Evolutionary conservation across 2,797 vertebrate species (phyloP).

Genomic region (Stomatorhinus walkeri): DNA sequence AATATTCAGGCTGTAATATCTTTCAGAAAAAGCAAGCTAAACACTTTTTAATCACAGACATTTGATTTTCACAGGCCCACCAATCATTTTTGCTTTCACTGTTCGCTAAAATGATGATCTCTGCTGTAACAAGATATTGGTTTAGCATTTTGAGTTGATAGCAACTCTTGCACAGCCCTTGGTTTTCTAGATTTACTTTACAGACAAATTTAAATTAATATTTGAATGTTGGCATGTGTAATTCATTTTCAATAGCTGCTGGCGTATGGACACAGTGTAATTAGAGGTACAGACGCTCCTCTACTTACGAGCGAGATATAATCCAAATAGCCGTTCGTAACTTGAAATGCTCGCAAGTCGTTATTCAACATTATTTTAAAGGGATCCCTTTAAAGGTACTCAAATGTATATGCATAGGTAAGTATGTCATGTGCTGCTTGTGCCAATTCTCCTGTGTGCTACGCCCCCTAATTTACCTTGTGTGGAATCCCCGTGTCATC

Average conservation of each 20-base stretch:
- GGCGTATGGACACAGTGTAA: background rate
- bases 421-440: too few relatives aligned
- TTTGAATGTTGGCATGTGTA: background rate
- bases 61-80: background rate
- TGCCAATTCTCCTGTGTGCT: too few relatives aligned
- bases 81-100: background rate
- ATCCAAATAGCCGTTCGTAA: too few relatives aligned
- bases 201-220: background rate
- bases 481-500: too few relatives aligned
- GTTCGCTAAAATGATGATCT: background rate
- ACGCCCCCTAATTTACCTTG: too few relatives aligned
- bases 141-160: background rate
- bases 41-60: background rate
- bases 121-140: background rate
- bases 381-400: too few relatives aligned
- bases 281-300: background rate
- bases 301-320: too few relatives aligned
- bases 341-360: too few relatives aligned
- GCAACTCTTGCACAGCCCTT: background rate
- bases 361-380: too few relatives aligned
- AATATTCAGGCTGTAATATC: background rate
- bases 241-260: background rate
- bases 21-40: background rate
- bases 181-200: background rate
- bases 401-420: too few relatives aligned